These are phyloP conservation scores for Drosophila incognita DNA, from an alignment of 2,888 invertebrate genomes.

Conservation along the genomic window DNA sequence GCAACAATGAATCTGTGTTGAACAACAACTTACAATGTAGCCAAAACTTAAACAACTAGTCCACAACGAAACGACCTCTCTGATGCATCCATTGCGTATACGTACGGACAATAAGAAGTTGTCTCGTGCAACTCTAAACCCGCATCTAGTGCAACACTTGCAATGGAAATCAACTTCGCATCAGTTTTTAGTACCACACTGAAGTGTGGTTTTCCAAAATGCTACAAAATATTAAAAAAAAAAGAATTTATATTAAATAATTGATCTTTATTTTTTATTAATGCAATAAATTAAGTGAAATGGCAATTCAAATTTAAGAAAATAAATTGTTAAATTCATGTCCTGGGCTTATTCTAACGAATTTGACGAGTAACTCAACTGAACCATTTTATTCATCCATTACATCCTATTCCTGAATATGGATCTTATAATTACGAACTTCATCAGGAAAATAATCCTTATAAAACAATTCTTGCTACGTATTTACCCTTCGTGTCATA, in stretches of 20 bases:
- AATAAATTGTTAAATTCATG: not conserved
- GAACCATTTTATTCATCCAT: too few relatives aligned
- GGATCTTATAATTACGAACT: not conserved
- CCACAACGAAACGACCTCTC: not conserved
- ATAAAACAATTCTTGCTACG: too few relatives aligned
- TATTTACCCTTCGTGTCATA: not conserved
- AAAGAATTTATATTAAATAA: too few relatives aligned
- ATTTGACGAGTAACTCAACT: not conserved
- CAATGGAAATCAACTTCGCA: too few relatives aligned
- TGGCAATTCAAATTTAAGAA: not conserved
- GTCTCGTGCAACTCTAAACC: not conserved
- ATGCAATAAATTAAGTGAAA: too few relatives aligned
- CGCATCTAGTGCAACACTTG: too few relatives aligned
- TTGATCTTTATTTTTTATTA: too few relatives aligned
- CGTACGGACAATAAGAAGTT: not conserved
- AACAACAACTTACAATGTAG: constrained; percentile 2
- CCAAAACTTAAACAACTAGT: not conserved
- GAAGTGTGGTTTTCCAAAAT: too few relatives aligned
- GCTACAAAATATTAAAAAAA: too few relatives aligned
- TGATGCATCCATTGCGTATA: not conserved
- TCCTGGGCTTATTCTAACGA: not conserved
- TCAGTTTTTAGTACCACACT: too few relatives aligned
- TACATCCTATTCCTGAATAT: not conserved
- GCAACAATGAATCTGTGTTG: constrained; percentile 8
- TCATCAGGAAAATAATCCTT: not conserved